These are phyloP conservation scores for Acarapis woodi DNA, from an alignment of 1,140 invertebrate species.

Conservation along the genomic window DNA sequence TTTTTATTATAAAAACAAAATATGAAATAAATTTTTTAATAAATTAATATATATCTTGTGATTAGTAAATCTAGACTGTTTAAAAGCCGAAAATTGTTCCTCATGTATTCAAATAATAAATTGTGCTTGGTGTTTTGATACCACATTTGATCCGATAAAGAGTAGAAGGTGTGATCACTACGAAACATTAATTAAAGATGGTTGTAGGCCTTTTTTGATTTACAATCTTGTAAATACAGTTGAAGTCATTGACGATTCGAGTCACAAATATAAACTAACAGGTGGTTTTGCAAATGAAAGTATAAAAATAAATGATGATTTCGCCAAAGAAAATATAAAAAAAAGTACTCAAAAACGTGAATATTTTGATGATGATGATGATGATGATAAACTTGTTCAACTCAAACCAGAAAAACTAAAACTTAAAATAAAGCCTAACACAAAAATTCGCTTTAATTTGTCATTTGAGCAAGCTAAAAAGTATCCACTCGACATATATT, in stretches of 20 bases:
- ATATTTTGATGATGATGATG: no score
- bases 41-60: no score
- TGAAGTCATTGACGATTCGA: background rate
- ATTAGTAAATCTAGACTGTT: no score
- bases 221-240: background rate
- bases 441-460: slow-evolving; percentile 14
- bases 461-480: slow-evolving; percentile 29
- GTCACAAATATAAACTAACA: no score
- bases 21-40: no score
- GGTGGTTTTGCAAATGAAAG: background rate
- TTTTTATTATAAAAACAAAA: no score
- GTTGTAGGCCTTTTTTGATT: background rate
- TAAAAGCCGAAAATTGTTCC: no score
- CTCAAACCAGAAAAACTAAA: background rate
- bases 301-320: background rate
- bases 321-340: background rate
- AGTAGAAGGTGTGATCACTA: slow-evolving; percentile 8
- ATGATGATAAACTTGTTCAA: no score
- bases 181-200: background rate
- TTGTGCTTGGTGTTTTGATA: no score
- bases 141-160: no score
- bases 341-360: background rate
- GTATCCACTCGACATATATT: slow-evolving; percentile 64
- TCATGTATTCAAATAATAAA: no score
- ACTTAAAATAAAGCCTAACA: background rate